phyloP scores from a whole-genome alignment of 2,888 invertebrate species.

The Nephrocerus scutellatus region DNA sequence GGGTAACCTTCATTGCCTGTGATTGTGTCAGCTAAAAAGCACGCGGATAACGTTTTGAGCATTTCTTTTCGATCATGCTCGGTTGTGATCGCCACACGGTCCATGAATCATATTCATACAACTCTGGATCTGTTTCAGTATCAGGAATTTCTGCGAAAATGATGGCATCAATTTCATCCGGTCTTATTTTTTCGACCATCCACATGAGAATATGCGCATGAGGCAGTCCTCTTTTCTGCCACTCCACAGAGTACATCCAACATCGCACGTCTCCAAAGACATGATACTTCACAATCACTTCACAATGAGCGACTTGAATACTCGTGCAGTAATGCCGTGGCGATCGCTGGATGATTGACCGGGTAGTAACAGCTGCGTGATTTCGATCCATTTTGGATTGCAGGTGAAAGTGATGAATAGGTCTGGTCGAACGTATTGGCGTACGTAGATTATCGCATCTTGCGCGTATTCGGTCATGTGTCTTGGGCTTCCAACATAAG shows the following conservation, averaged over 20 bases:
- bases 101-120: constrained; percentile 22
- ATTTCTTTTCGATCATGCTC: constrained; percentile 23
- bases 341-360: constrained; percentile 13
- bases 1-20: constrained; percentile 29
- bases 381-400: constrained; percentile 15
- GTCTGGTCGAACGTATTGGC: constrained; percentile 9
- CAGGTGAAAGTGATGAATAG: constrained; percentile 17
- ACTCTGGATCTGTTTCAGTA: constrained; percentile 16
- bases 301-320: constrained; percentile 24
- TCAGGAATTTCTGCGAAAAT: constrained; percentile 29
- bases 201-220: constrained; percentile 35
- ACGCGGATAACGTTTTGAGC: constrained; percentile 21
- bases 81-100: constrained; percentile 22
- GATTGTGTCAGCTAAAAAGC: constrained; percentile 23
- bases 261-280: too few species aligned
- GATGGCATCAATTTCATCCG: constrained; percentile 31
- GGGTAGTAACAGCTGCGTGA: constrained; percentile 7
- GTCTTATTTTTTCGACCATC: constrained; percentile 30
- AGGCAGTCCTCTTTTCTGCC: constrained; percentile 37
- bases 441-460: constrained; percentile 12
- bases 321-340: constrained; percentile 14
- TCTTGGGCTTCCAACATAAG: constrained; percentile 15
- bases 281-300: too few species aligned
- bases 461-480: constrained; percentile 18
- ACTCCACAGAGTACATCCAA: constrained; percentile 29